Base-by-base conservation (phyloP, 2,888 invertebrate species). In the Hipparchia semele region DNA sequence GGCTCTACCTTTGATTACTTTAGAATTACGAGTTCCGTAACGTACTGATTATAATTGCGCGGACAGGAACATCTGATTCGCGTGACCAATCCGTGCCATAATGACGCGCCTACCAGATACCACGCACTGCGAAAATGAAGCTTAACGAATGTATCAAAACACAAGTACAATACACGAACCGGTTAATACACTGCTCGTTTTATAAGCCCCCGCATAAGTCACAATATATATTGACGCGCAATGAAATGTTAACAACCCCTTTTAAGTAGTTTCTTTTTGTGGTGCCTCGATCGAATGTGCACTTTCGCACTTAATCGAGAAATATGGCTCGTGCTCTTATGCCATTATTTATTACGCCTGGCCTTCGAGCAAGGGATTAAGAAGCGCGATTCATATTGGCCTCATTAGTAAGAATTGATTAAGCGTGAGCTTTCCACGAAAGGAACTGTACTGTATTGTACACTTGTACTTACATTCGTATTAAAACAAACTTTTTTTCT, bases 301-400 rank as follows among this genome's bases (percentile, higher is more conserved):
- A 90, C 92, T 90, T 92, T 92, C 89, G 92, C 91, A 91, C 90
- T 91, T 93, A 93, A 93, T 93, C 93, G 91, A 92, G 92, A 93
- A 92, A 93, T 93, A 93, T 93, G 92, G 93, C 89, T 87, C 87
- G 86, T 87, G 90, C 88, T 87, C 90, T 92, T 91, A 91, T 90
- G 88, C 91, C 88, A 89, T 90, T 93, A 93, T 93, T 93, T 92
- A 93, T 92, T 87, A 83, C 89, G 74, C 78, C 74, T 81, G 84
- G 84, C 87, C 87, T 86, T 84, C 85, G 81, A 82, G 83, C 77
- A 73, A 75, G 79, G 91, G 90, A 91, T 91, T 90, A 89, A 90
- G 89, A 89, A 87, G 85, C 87, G 87, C 89, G 88, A 91, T 90
- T 90, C 89, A 91, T 92, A 90, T 86, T 86, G 86, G 85, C 84